A percentile compares a stretch with the other conserved stretches of the same genome.
Conservation (phyloP, 2,888 invertebrate species). For the Lathronympha strigana region DNA sequence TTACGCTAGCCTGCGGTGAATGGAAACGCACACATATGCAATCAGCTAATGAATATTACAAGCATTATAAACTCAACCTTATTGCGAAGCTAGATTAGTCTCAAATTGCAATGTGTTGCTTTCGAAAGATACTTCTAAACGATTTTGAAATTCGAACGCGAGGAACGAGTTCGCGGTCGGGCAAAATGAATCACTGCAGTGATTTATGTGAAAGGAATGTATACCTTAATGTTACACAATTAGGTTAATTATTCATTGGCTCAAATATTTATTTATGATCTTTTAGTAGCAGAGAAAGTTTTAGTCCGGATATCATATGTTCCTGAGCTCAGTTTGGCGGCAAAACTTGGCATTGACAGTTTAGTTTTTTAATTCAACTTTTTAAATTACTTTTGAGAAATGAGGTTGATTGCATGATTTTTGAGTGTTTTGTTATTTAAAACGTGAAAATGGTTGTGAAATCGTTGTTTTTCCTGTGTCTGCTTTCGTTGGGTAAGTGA, state of each 20-base stretch:
- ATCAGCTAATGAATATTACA: slow-evolving; percentile 41
- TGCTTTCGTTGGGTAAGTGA: slow-evolving; percentile 53
- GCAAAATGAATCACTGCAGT: slow-evolving; percentile 22
- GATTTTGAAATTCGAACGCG: slow-evolving; percentile 54
- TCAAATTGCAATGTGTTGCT: slow-evolving; percentile 43
- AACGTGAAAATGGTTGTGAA: slow-evolving; percentile 45
- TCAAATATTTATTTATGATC: slow-evolving; percentile 52
- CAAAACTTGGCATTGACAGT: slow-evolving; percentile 62
- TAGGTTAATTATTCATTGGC: slow-evolving; percentile 24
- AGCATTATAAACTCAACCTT: slow-evolving; percentile 43
- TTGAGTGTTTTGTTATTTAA: slow-evolving; percentile 36
- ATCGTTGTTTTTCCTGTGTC: slow-evolving; percentile 44
- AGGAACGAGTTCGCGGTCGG: slow-evolving; percentile 42
- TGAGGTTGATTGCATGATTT: slow-evolving; percentile 39
- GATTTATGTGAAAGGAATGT: slow-evolving; percentile 27
- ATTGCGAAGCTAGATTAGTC: not conserved
- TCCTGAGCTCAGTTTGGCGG: slow-evolving; percentile 73
- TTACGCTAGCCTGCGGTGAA: slow-evolving; percentile 52
- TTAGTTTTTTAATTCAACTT: slow-evolving; percentile 48
- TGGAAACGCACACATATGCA: slow-evolving; percentile 59
- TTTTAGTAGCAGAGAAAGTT: slow-evolving; percentile 58
- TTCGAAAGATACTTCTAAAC: slow-evolving; percentile 50
- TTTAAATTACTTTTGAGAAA: slow-evolving; percentile 39
- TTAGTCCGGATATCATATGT: slow-evolving; percentile 50
- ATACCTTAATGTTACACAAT: slow-evolving; percentile 1